These are phyloP conservation scores for Dryomyza anilis DNA, from an alignment of 2,888 invertebrate species.

Conservation along the genomic window DNA sequence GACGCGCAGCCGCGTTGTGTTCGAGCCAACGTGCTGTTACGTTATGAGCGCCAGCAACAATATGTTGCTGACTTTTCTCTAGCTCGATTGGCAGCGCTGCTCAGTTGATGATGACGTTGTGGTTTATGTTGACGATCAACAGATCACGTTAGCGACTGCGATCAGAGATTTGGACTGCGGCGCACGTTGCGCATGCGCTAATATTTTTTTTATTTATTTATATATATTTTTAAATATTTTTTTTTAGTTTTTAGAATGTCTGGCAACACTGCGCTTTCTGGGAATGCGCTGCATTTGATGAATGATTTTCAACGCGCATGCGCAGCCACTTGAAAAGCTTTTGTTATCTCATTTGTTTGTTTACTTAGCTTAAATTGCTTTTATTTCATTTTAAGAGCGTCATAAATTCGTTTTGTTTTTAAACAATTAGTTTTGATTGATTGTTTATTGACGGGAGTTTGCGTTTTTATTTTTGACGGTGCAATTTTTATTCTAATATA, in stretches of 20 bases:
- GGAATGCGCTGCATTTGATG: too few species aligned
- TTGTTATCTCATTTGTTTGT: neutral
- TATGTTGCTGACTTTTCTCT: constrained; percentile 38
- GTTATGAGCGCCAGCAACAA: constrained; percentile 48
- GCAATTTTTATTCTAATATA: too few species aligned
- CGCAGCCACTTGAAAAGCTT: neutral
- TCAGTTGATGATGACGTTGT: constrained; percentile 20
- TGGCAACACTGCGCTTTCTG: neutral
- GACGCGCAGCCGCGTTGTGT: constrained; percentile 21
- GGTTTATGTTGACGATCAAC: constrained; percentile 6
- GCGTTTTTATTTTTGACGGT: too few species aligned
- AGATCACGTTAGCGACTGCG: neutral
- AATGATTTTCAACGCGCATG: neutral
- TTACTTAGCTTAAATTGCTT: too few species aligned
- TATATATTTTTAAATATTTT: neutral
- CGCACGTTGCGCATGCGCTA: neutral
- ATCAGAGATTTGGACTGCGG: neutral
- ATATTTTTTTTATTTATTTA: neutral
- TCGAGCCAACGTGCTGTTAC: constrained; percentile 53
- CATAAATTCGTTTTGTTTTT: too few species aligned
- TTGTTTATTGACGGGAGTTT: neutral
- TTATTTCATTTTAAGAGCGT: too few species aligned
- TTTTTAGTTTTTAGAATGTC: neutral
- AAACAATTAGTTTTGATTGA: neutral
- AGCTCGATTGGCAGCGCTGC: constrained; percentile 20